A percentile compares a stretch with the other conserved stretches of the same genome.
Conservation (phyloP, 2,888 invertebrate genomes). For the Drosophila pseudotakahashii region DNA sequence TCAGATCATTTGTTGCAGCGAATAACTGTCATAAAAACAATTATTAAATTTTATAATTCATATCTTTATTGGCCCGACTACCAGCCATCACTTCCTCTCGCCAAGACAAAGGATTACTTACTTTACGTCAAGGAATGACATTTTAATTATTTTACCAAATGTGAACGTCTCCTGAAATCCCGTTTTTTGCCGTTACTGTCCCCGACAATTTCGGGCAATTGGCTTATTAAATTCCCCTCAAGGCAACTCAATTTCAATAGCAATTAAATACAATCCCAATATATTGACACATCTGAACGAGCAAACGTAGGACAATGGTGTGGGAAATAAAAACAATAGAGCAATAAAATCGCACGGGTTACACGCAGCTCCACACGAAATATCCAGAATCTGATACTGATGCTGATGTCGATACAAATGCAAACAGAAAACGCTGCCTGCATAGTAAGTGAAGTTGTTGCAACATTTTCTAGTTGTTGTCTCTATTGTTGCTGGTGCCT, state of each 20-base stretch:
- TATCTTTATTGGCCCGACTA: not conserved
- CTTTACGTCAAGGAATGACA: constrained; percentile 18
- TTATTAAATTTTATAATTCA: not conserved
- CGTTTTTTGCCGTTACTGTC: not conserved
- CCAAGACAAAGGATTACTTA: constrained; percentile 25
- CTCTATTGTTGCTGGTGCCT: constrained; percentile 17
- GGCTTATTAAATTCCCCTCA: constrained; percentile 26
- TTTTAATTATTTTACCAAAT: constrained; percentile 28
- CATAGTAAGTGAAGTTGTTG: constrained; percentile 47
- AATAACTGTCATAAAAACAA: constrained; percentile 15
- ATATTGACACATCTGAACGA: constrained; percentile 24
- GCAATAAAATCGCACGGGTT: constrained; percentile 16
- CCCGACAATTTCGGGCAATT: constrained; percentile 29
- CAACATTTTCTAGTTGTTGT: constrained; percentile 28
- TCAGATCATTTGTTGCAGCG: not conserved
- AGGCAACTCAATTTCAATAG: constrained; percentile 23
- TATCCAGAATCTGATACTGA: constrained; percentile 27
- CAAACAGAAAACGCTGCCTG: constrained; percentile 36
- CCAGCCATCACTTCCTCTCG: not conserved
- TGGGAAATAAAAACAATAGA: constrained; percentile 14
- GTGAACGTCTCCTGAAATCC: not conserved
- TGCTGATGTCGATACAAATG: constrained; percentile 14
- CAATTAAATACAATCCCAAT: constrained; percentile 48
- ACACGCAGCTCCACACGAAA: constrained; percentile 12
- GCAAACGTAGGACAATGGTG: constrained; percentile 1